phyloP scores from a whole-genome alignment of 2,888 invertebrate genomes.

The Hemistola chrysoprasaria region DNA sequence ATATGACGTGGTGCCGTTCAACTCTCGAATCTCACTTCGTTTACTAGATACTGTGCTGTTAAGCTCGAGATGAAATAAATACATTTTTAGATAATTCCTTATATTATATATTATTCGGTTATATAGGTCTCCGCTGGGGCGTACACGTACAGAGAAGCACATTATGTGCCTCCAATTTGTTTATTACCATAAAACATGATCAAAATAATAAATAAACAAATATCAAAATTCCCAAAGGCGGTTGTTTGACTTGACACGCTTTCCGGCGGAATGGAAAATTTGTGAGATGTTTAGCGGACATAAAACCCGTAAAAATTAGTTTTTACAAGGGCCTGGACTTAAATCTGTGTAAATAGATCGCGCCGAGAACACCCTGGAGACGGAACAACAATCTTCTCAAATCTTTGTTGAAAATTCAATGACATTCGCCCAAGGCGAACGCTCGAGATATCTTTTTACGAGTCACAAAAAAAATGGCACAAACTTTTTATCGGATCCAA shows the following conservation, averaged over 20 bases:
- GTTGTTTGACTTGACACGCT: conserved; percentile 7
- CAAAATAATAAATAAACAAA: conserved; percentile 11
- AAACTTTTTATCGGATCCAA: conserved; percentile 65
- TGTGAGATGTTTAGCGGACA: conserved; percentile 26
- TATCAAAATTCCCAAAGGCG: conserved; percentile 11
- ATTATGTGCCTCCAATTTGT: conserved; percentile 6
- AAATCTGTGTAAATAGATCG: conserved; percentile 36
- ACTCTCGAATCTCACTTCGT: conserved; percentile 25
- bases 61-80: conserved; percentile 1
- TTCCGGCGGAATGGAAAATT: conserved; percentile 12
- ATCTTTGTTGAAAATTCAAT: conserved; percentile 62
- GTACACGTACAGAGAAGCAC: conserved; percentile 1
- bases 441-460: conserved; percentile 57
- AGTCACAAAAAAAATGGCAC: conserved; percentile 56
- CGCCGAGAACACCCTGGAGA: conserved; percentile 36
- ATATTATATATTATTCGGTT: conserved; percentile 2
- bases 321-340: conserved; percentile 34
- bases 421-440: conserved; percentile 52
- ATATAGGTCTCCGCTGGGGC: conserved; percentile 5
- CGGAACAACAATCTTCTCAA: conserved; percentile 49
- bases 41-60: conserved; percentile 12
- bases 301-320: conserved; percentile 45
- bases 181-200: conserved; percentile 14
- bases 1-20: conserved; percentile 38
- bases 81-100: conserved; percentile 1